These are phyloP conservation scores for Tortricodes alternella DNA, from an alignment of 2,888 invertebrate species.

Conservation along the genomic window DNA sequence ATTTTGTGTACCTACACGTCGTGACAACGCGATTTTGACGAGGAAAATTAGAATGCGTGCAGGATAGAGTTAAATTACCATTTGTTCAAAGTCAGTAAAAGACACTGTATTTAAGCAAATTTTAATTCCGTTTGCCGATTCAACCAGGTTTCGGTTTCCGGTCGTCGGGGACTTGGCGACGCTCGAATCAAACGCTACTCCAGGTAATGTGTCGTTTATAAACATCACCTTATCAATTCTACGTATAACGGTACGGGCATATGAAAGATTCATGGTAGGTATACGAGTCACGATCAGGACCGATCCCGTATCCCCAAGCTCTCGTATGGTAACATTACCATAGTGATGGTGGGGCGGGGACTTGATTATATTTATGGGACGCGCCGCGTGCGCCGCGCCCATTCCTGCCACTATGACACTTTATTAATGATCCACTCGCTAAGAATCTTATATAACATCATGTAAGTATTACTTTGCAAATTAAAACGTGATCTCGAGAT, in stretches of 20 bases:
- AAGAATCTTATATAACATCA: constrained; percentile 37
- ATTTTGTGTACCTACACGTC: no score
- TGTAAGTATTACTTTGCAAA: constrained; percentile 36
- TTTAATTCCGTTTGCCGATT: not conserved
- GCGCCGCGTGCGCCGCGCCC: constrained; percentile 60
- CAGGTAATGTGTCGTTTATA: constrained; percentile 23
- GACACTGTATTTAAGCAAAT: not conserved
- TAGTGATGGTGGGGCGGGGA: constrained; percentile 58
- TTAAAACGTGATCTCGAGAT: constrained; percentile 19
- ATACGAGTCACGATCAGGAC: constrained; percentile 26
- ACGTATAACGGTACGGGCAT: constrained; percentile 24
- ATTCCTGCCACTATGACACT: constrained; percentile 65
- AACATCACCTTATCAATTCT: constrained; percentile 18
- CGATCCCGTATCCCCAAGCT: constrained; percentile 31
- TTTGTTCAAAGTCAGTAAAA: no score
- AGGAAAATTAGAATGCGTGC: no score
- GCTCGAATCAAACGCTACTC: constrained; percentile 2
- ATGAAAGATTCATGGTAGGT: constrained; percentile 28
- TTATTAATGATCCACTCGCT: constrained; percentile 58
- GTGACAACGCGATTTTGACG: no score
- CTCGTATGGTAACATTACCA: constrained; percentile 48
- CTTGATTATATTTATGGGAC: constrained; percentile 70
- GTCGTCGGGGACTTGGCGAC: not conserved
- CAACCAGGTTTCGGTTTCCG: not conserved
- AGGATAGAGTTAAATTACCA: no score